phyloP scores from a whole-genome alignment of 2,888 invertebrate species.

The Corythucha ciliata region DNA sequence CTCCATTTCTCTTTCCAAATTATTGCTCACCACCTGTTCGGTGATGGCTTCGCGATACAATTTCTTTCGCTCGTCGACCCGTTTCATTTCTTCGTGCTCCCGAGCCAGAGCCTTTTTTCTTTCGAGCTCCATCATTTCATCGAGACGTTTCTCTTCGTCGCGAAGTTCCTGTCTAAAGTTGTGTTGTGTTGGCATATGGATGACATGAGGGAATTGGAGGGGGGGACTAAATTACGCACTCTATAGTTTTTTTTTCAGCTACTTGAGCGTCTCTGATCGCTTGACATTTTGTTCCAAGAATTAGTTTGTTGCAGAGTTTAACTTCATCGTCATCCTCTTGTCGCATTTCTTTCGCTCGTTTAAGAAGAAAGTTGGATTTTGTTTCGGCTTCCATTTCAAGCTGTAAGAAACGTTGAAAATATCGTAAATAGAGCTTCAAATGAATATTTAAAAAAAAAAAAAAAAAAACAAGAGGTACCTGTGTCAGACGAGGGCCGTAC shows the following conservation, averaged over 20 bases:
- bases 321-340: slow-evolving; percentile 56
- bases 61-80: slow-evolving; percentile 34
- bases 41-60: slow-evolving; percentile 38
- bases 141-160: slow-evolving; percentile 47
- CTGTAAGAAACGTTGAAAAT: slow-evolving; percentile 38
- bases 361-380: slow-evolving; percentile 45
- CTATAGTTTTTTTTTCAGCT: slow-evolving; percentile 47
- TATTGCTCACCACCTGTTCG: slow-evolving; percentile 48
- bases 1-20: slow-evolving; percentile 48
- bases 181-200: background rate
- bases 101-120: slow-evolving; percentile 43
- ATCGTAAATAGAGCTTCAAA: too few relatives aligned
- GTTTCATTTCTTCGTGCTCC: slow-evolving; percentile 32
- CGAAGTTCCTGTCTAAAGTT: slow-evolving; percentile 39
- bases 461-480: background rate
- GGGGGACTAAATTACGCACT: slow-evolving; percentile 31
- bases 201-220: background rate
- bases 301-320: slow-evolving; percentile 64
- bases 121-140: slow-evolving; percentile 62
- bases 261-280: slow-evolving; percentile 78
- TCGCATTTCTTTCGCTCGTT: slow-evolving; percentile 46
- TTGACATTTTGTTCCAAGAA: slow-evolving; percentile 73
- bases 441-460: background rate
- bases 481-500: slow-evolving; percentile 13
- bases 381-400: slow-evolving; percentile 46